Conservation (phyloP, 2,888 invertebrate species). For the Dynastes grantii region DNA sequence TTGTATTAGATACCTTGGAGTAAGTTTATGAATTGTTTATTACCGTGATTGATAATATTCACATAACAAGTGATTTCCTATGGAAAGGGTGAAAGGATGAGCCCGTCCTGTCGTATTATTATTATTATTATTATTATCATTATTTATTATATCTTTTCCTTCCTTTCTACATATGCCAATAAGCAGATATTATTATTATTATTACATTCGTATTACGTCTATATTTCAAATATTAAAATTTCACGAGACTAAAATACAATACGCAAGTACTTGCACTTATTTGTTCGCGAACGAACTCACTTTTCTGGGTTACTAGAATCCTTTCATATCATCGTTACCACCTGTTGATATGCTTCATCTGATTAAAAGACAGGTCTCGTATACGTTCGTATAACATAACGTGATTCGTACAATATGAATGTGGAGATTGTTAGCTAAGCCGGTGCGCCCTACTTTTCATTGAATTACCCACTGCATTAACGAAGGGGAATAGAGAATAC, state of each 20-base stretch:
- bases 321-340: constrained; percentile 29
- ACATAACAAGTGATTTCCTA: background rate
- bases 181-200: background rate
- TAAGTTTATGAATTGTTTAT: background rate
- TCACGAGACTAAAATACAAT: too few relatives aligned
- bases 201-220: background rate
- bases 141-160: too few relatives aligned
- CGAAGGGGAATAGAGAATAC: background rate
- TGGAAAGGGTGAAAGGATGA: background rate
- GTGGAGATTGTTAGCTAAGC: constrained; percentile 9
- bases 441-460: background rate
- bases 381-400: constrained; percentile 13
- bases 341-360: constrained; percentile 42
- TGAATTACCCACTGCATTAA: constrained; percentile 2
- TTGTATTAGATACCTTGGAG: background rate
- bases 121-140: too few relatives aligned
- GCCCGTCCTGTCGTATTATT: background rate
- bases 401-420: constrained; percentile 22
- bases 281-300: constrained; percentile 10
- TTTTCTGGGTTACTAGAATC: constrained; percentile 19
- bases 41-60: background rate
- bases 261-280: background rate
- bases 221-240: background rate
- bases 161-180: too few relatives aligned
- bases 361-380: constrained; percentile 36